A percentile compares a stretch with the other conserved stretches of the same genome.
These are phyloP conservation scores for Parapristionchus giblindavisi DNA, from an alignment of 2,888 invertebrate species.

Conservation along the genomic window DNA sequence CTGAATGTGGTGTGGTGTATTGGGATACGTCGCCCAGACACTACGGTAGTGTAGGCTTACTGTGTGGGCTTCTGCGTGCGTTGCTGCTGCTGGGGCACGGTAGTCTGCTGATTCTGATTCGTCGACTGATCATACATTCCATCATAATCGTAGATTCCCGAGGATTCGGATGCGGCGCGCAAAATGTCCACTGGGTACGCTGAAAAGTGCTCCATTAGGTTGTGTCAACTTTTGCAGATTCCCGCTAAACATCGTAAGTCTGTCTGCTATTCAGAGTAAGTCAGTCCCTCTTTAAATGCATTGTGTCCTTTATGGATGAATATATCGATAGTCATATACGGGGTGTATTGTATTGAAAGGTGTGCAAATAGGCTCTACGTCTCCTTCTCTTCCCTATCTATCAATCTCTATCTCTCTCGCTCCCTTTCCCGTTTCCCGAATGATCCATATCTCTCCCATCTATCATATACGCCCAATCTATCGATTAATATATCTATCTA, in stretches of 20 bases:
- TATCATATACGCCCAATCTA: too few relatives aligned
- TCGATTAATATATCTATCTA: too few relatives aligned
- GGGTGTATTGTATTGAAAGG: neutral
- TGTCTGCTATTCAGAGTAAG: too few relatives aligned
- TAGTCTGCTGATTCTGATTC: conserved; percentile 12
- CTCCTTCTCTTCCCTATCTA: neutral
- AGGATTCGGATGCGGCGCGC: conserved; percentile 41
- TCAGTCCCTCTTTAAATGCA: too few relatives aligned
- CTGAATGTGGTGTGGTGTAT: neutral
- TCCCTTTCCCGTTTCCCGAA: neutral
- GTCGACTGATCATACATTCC: conserved; percentile 1
- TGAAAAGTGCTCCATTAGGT: neutral
- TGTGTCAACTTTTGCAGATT: neutral
- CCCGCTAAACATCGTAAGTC: neutral
- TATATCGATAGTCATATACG: neutral
- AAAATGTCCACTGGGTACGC: conserved; percentile 42
- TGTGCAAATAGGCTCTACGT: conserved; percentile 19
- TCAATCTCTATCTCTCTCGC: neutral
- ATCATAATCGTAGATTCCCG: conserved; percentile 25
- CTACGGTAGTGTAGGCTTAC: neutral
- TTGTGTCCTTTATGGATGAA: too few relatives aligned
- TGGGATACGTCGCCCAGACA: neutral
- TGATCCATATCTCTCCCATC: neutral
- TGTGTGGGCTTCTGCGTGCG: conserved; percentile 17
- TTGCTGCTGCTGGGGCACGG: conserved; percentile 17